A percentile compares a stretch with the other conserved stretches of the same genome.
Evolutionary conservation across 1,140 invertebrate species (phyloP).

Genomic region (Drosophila pandora): DNA sequence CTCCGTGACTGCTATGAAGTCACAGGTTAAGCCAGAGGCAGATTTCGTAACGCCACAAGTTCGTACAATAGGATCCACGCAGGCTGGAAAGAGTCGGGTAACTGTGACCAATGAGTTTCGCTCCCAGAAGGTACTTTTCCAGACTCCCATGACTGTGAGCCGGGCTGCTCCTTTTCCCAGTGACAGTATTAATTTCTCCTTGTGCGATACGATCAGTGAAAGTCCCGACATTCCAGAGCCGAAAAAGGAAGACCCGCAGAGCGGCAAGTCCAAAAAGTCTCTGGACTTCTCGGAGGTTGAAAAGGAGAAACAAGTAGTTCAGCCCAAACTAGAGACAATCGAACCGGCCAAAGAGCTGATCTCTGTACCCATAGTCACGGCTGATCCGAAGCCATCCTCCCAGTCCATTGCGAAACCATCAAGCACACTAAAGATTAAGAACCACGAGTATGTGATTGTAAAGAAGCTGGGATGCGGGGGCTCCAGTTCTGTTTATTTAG

Average conservation of each 20-base stretch:
- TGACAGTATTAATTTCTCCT: conserved; percentile 70
- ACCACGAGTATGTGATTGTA: conserved; percentile 64
- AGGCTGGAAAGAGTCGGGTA: conserved; percentile 44
- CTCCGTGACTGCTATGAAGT: conserved; percentile 13
- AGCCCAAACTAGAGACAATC: background rate
- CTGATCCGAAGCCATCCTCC: background rate
- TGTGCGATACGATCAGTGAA: conserved; percentile 78
- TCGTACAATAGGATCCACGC: conserved; percentile 38
- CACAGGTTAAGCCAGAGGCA: conserved; percentile 36
- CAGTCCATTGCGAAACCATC: background rate
- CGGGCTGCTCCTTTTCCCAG: conserved; percentile 58
- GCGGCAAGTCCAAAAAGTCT: conserved; percentile 65
- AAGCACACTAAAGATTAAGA: conserved; percentile 65
- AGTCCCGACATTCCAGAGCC: conserved; percentile 54
- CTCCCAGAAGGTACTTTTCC: conserved; percentile 80
- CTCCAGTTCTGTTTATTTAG: conserved; percentile 78
- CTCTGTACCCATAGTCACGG: background rate
- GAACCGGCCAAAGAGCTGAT: conserved; percentile 13
- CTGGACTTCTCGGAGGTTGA: conserved; percentile 59
- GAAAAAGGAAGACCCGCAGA: background rate
- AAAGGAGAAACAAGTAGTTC: conserved; percentile 2
- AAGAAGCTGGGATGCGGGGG: conserved; percentile 78
- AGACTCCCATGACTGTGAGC: conserved; percentile 77
- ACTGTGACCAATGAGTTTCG: conserved; percentile 71
- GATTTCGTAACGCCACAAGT: conserved; percentile 78